These are phyloP conservation scores for Cettia cetti DNA, from an alignment of 2,113 vertebrate genomes.

Conservation along the genomic window DNA sequence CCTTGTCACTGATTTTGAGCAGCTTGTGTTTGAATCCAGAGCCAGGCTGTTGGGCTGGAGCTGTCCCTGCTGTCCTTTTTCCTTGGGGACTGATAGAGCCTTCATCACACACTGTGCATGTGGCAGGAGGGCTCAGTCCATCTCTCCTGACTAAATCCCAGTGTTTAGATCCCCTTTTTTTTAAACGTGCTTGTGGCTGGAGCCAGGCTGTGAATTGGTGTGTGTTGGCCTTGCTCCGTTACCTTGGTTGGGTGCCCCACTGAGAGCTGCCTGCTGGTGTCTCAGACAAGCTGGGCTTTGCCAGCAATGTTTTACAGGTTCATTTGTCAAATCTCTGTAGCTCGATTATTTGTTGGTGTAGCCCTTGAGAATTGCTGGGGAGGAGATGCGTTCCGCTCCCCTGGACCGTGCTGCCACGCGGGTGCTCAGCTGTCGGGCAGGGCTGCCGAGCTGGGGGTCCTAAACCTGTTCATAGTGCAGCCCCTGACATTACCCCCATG, in stretches of 20 bases:
- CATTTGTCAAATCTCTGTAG: background rate
- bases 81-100: background rate
- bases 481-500: accelerated
- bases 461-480: accelerated
- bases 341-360: background rate
- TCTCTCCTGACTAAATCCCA: background rate
- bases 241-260: background rate
- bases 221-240: background rate
- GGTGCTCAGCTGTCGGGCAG: background rate
- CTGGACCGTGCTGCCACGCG: background rate
- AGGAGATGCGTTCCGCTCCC: background rate
- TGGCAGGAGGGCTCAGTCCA: background rate
- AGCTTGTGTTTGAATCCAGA: background rate
- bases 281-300: background rate
- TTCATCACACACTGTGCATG: accelerated
- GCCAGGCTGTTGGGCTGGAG: background rate
- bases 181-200: background rate
- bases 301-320: background rate
- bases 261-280: background rate
- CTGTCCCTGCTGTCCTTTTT: background rate
- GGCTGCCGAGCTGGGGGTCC: background rate
- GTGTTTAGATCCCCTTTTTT: background rate
- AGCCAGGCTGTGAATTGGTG: background rate
- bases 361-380: background rate
- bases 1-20: background rate